Evolutionary conservation across 2,113 vertebrate genomes (phyloP).

Genomic region (Eulemur macaco): DNA sequence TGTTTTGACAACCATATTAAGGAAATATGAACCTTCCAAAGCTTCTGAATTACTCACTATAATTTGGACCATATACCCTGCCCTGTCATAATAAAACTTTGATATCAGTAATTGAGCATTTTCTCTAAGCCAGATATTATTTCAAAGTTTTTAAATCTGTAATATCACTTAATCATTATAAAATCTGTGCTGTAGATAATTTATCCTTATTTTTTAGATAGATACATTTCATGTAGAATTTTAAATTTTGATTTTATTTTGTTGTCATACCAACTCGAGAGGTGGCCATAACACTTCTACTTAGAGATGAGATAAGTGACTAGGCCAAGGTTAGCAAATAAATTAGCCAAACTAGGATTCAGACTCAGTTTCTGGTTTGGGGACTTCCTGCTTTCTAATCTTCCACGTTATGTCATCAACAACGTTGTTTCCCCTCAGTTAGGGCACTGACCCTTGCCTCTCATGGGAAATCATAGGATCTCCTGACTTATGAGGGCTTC

Average conservation of each 20-base stretch:
- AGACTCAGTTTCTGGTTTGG: neutral
- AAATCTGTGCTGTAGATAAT: neutral
- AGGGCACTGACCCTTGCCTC: neutral
- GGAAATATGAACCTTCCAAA: neutral
- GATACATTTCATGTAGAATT: neutral
- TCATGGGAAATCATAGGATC: neutral
- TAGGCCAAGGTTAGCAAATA: neutral
- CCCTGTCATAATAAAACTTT: neutral
- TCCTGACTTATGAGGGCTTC: neutral
- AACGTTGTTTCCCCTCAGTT: neutral
- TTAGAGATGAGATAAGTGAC: neutral
- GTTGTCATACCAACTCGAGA: neutral
- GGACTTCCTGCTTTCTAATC: neutral
- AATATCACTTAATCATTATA: neutral
- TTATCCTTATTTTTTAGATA: neutral
- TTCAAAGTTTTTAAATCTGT: neutral
- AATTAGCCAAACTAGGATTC: neutral
- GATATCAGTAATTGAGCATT: neutral
- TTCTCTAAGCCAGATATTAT: neutral
- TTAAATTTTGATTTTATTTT: neutral
- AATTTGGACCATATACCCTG: neutral
- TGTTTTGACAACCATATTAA: neutral
- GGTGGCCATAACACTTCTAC: neutral
- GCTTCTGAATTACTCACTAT: neutral
- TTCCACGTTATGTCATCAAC: neutral